Evolutionary conservation across 2,113 vertebrate genomes (phyloP), one percentile per base, ranked within the genome.

Genomic region (Dicerorhinus sumatrensis): DNA sequence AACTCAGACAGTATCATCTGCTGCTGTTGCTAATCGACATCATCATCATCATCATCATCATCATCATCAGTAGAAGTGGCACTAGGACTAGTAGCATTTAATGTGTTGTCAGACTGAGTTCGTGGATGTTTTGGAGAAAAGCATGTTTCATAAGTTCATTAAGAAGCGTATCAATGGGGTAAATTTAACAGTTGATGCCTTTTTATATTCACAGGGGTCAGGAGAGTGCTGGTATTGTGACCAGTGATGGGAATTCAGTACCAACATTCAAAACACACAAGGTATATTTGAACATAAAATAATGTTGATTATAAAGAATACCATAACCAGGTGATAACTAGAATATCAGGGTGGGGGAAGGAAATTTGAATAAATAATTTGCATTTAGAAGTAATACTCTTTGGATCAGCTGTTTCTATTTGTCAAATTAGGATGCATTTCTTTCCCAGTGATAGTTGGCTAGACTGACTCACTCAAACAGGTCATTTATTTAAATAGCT

Each of bases 191-290:
- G 56, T 31, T 42, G 21, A 23, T 88, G 16, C 46, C 36, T 97
- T 98, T 92, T 82, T 99, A 72, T 98, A 46, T 98, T 96, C 94
- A 16, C 79, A 99, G 99, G 98, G 99, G 99, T 96, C 99, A 99
- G 96, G 99, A 99, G 98, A 99, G 99, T 81, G 99, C 99, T 79
- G 99, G 99, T 84, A 99, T 99, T 96, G 99, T 99, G 97, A 99
- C 99, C 70, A 99, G 99, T 97, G 99, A 99, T 99, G 99, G 99
- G 92, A 99, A 98, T 89, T 99, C 98, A 80, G 99, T 99, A 33
- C 99, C 99, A 75, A 98, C 98, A 63, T 99, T 99, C 98, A 99
- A 98, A 97, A 97, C 98, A 67, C 99, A 99, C 95, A 99, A 99
- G 99, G 99, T 99, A 99, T 94, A 80, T 89, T 72, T 80, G 58